Percentiles rank a stretch among this genome's conserved stretches.
Evolutionary conservation across 2,113 vertebrate species (phyloP).

Genomic region (Eublepharis macularius): DNA sequence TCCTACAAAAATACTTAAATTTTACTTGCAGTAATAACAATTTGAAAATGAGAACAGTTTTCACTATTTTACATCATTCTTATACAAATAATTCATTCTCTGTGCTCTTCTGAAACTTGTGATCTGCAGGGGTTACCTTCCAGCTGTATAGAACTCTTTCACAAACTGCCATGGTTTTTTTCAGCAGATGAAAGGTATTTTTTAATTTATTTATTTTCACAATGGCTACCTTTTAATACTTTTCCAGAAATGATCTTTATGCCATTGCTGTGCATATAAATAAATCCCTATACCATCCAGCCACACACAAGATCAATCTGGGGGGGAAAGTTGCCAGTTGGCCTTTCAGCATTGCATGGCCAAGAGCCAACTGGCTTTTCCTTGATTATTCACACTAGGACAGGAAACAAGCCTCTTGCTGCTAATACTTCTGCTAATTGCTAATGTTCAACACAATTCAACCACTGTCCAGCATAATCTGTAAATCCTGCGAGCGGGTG

Average conservation of each 20-base stretch:
- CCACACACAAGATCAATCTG: background rate
- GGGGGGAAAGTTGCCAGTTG: background rate
- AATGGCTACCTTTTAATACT: background rate
- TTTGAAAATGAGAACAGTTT: background rate
- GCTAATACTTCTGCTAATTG: slow-evolving; percentile 12
- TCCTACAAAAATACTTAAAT: background rate
- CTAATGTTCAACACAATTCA: slow-evolving; percentile 7
- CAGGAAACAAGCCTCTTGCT: slow-evolving; percentile 24
- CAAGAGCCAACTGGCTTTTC: background rate
- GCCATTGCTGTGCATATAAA: background rate
- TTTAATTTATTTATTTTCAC: background rate
- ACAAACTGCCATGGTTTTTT: background rate
- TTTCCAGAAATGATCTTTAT: background rate
- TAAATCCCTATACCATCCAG: background rate
- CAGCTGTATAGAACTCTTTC: background rate
- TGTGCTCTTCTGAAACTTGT: background rate
- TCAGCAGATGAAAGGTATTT: background rate
- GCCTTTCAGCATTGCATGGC: background rate
- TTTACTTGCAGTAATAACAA: background rate
- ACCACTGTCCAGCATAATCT: background rate
- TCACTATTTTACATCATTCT: background rate
- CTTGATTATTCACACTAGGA: slow-evolving; percentile 22
- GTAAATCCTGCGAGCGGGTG: background rate
- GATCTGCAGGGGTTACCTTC: background rate
- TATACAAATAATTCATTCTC: background rate